These are phyloP conservation scores for Pampus argenteus DNA, from an alignment of 2,797 vertebrate genomes.

Conservation along the genomic window DNA sequence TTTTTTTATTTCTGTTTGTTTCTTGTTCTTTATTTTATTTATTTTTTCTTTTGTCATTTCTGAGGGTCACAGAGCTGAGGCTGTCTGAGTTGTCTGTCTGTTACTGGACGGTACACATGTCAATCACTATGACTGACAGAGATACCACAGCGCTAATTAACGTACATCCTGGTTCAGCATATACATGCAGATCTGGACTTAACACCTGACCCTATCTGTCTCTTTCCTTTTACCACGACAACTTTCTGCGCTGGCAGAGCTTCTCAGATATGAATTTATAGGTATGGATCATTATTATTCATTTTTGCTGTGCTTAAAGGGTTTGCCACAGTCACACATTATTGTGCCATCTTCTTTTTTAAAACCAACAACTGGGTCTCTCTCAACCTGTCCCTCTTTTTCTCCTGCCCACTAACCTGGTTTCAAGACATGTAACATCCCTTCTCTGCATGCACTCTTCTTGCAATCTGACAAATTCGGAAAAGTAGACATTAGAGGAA, in stretches of 20 bases:
- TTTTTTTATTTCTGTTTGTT: conserved; percentile 43
- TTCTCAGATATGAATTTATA: conserved; percentile 89
- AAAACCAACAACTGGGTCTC: conserved; percentile 83
- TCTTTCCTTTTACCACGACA: conserved; percentile 84
- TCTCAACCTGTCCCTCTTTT: conserved; percentile 76
- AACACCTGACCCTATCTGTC: conserved; percentile 83
- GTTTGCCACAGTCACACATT: conserved; percentile 84
- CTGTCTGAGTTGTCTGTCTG: conserved; percentile 85
- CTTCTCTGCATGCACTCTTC: conserved; percentile 70
- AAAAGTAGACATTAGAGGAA: conserved; percentile 37
- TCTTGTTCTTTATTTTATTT: conserved; percentile 16
- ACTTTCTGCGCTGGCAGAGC: conserved; percentile 88
- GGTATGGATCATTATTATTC: conserved; percentile 89
- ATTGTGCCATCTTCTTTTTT: conserved; percentile 83
- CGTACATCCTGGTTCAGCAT: conserved; percentile 73
- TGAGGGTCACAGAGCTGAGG: conserved; percentile 83
- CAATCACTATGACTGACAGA: conserved; percentile 71
- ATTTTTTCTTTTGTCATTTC: conserved; percentile 57
- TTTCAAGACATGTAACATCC: conserved; percentile 68
- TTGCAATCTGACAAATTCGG: conserved; percentile 34
- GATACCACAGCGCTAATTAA: conserved; percentile 73
- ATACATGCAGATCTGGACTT: conserved; percentile 76
- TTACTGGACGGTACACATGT: conserved; percentile 80
- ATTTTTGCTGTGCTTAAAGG: conserved; percentile 84
- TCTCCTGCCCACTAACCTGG: conserved; percentile 74